phyloP scores from a whole-genome alignment of 2,113 vertebrate genomes.

The Pandion haliaetus region DNA sequence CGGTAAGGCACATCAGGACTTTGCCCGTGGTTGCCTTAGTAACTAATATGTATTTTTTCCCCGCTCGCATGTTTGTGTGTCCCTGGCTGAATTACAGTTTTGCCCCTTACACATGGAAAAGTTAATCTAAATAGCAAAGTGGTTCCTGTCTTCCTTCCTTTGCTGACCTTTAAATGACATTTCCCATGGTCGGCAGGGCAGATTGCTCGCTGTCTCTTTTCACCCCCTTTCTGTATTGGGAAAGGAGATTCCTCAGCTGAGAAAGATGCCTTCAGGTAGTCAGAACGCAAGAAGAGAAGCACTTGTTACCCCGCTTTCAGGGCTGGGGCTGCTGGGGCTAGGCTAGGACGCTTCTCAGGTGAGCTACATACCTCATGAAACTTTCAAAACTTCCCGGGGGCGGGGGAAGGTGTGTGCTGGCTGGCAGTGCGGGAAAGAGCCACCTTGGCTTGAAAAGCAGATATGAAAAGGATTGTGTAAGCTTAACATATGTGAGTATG shows the following conservation, averaged over 20 bases:
- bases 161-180: constrained; percentile 65
- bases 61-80: constrained; percentile 17
- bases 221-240: neutral
- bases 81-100: constrained; percentile 15
- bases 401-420: neutral
- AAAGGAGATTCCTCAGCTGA: neutral
- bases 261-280: neutral
- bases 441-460: neutral
- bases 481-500: neutral
- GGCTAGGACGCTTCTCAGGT: neutral
- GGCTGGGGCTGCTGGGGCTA: neutral
- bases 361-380: neutral
- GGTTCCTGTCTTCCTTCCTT: neutral
- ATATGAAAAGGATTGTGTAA: neutral
- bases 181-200: neutral
- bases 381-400: constrained; percentile 17
- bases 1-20: constrained; percentile 40
- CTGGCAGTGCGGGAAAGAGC: neutral
- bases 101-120: neutral
- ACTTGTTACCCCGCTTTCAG: neutral
- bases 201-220: neutral
- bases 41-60: constrained; percentile 65
- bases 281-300: neutral
- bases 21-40: constrained; percentile 76
- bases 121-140: constrained; percentile 15